Percentiles rank a stretch among this genome's conserved stretches.
Conservation (phyloP, 2,113 vertebrate species). For the Larimichthys crocea region DNA sequence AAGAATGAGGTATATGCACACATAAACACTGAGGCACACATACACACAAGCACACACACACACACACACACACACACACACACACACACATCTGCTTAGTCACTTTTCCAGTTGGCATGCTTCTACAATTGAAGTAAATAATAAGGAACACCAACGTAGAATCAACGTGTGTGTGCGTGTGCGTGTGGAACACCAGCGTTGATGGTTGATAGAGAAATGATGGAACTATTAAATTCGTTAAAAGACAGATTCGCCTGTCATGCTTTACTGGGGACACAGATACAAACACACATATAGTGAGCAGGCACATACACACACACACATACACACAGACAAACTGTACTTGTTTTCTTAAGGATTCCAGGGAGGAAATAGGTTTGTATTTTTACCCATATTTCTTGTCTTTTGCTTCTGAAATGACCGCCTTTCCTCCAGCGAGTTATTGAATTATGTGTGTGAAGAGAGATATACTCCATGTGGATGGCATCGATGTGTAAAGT, state of each 20-base stretch:
- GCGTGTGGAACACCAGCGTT: slow-evolving; percentile 58
- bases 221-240: slow-evolving; percentile 77
- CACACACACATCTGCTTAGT: slow-evolving; percentile 52
- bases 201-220: slow-evolving; percentile 72
- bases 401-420: slow-evolving; percentile 40
- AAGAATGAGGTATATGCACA: slow-evolving; percentile 40
- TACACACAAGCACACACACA: slow-evolving; percentile 27
- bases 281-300: slow-evolving; percentile 37
- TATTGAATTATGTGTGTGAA: slow-evolving; percentile 26
- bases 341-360: slow-evolving; percentile 31
- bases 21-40: slow-evolving; percentile 35
- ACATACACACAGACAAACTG: slow-evolving; percentile 9
- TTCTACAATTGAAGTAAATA: slow-evolving; percentile 65
- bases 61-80: slow-evolving; percentile 14
- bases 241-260: slow-evolving; percentile 61
- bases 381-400: slow-evolving; percentile 40
- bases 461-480: slow-evolving; percentile 43
- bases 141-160: slow-evolving; percentile 75
- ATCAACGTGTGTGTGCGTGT: slow-evolving; percentile 16
- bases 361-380: slow-evolving; percentile 5
- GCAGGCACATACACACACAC: slow-evolving; percentile 25
- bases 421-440: slow-evolving; percentile 27
- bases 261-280: slow-evolving; percentile 55
- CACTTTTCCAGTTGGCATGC: slow-evolving; percentile 67
- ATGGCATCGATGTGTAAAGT: slow-evolving; percentile 45